Evolutionary conservation across 2,888 invertebrate genomes (phyloP).

Genomic region (Matsumyia berberina): DNA sequence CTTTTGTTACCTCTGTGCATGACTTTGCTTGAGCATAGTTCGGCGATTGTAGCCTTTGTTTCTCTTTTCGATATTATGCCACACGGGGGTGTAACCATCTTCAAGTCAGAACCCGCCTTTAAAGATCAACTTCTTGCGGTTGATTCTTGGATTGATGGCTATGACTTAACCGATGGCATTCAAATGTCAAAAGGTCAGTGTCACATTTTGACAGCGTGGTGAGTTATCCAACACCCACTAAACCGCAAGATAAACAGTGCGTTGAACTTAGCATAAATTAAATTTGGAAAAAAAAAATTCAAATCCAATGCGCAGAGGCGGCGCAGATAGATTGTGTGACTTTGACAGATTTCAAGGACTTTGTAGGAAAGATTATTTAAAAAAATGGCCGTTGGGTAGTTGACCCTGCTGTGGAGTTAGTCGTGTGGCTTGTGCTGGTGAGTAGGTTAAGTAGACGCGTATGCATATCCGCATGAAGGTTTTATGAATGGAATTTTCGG

Average conservation of each 20-base stretch:
- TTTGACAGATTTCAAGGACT: conserved; percentile 71
- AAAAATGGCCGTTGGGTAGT: conserved; percentile 16
- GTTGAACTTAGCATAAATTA: conserved; percentile 55
- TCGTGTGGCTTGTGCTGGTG: neutral
- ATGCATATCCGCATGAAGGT: conserved; percentile 23
- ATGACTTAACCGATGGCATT: neutral
- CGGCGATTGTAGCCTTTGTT: conserved; percentile 3
- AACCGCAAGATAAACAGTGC: conserved; percentile 33
- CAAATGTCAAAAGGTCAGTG: conserved; percentile 52
- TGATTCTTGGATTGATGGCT: neutral
- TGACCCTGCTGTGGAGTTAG: conserved; percentile 46
- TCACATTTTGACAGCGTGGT: conserved; percentile 44
- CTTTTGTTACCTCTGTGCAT: conserved; percentile 11
- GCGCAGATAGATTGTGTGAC: conserved; percentile 44
- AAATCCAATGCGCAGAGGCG: conserved; percentile 38
- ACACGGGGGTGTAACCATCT: conserved; percentile 11
- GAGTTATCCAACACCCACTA: conserved; percentile 4
- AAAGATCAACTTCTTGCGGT: conserved; percentile 27
- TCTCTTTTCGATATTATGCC: conserved; percentile 9
- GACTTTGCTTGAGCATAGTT: neutral
- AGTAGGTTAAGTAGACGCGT: conserved; percentile 19
- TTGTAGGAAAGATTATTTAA: conserved; percentile 28
- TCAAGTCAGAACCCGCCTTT: conserved; percentile 8
- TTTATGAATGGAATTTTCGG: conserved; percentile 39
- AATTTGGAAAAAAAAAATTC: conserved; percentile 19